A percentile compares a stretch with the other conserved stretches of the same genome.
These are phyloP conservation scores for Melanotaenia boesemani DNA, from an alignment of 2,797 vertebrate species.

Conservation along the genomic window DNA sequence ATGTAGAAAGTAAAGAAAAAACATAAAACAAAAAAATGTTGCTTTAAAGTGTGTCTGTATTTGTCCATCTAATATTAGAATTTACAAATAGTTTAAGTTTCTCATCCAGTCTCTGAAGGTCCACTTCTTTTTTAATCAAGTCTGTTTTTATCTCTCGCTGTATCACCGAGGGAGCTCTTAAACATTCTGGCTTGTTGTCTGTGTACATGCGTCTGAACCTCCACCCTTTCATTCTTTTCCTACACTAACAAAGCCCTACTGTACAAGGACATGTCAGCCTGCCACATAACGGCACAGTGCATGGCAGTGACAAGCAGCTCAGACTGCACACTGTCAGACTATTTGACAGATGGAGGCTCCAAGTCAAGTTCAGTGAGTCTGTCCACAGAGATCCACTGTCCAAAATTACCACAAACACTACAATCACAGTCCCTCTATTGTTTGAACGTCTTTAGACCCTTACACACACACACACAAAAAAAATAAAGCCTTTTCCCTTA, in stretches of 20 bases:
- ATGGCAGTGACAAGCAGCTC: constrained; percentile 64
- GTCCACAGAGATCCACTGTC: constrained; percentile 51
- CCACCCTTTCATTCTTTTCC: constrained; percentile 23
- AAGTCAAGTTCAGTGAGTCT: constrained; percentile 27
- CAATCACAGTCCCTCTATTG: not conserved
- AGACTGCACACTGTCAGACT: constrained; percentile 56
- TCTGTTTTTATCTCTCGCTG: constrained; percentile 3
- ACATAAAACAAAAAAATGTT: not conserved
- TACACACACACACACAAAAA: not conserved
- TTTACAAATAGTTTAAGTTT: constrained; percentile 10
- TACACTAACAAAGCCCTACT: constrained; percentile 65
- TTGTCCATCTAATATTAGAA: constrained; percentile 7
- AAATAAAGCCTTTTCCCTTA: constrained; percentile 1
- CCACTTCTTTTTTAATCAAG: constrained; percentile 10
- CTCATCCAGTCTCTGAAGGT: constrained; percentile 2
- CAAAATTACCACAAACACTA: constrained; percentile 13
- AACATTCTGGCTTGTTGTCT: constrained; percentile 19
- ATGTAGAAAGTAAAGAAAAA: constrained; percentile 4
- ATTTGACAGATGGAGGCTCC: constrained; percentile 46
- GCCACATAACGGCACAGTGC: constrained; percentile 59
- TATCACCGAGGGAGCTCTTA: constrained; percentile 9
- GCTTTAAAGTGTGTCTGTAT: not conserved
- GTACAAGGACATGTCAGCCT: constrained; percentile 58
- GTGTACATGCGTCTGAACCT: constrained; percentile 23
- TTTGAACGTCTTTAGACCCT: constrained; percentile 1